Evolutionary conservation across 2,888 invertebrate genomes (phyloP).

Genomic region (Lymantria monacha): DNA sequence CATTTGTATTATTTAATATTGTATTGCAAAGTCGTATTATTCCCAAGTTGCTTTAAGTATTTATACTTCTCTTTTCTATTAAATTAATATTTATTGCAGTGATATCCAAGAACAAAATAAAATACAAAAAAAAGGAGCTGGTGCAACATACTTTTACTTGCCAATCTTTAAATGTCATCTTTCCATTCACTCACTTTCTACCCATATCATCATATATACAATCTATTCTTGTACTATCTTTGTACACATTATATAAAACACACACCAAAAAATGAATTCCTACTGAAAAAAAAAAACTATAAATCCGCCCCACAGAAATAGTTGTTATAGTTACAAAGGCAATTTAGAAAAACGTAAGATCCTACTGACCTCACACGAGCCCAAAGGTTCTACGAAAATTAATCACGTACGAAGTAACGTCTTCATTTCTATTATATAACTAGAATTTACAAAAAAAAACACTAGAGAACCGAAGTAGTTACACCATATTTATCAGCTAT

Average conservation of each 20-base stretch:
- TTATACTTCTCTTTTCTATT: too few relatives aligned
- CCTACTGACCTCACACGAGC: conserved; percentile 35
- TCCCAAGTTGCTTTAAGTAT: too few relatives aligned
- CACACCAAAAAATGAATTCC: conserved; percentile 12
- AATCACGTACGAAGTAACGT: conserved; percentile 46
- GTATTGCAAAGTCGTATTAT: too few relatives aligned
- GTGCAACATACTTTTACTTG: too few relatives aligned
- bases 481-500: conserved; percentile 35
- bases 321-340: conserved; percentile 12
- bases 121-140: too few relatives aligned
- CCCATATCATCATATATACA: too few relatives aligned
- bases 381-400: conserved; percentile 30
- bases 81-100: too few relatives aligned
- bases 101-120: too few relatives aligned
- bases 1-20: too few relatives aligned
- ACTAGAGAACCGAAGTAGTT: conserved; percentile 8
- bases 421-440: conserved; percentile 45
- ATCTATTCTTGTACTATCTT: too few relatives aligned
- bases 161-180: too few relatives aligned
- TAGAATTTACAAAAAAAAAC: conserved; percentile 39
- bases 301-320: conserved; percentile 14
- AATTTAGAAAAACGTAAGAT: conserved; percentile 14
- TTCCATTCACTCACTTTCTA: too few relatives aligned
- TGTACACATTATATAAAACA: background rate
- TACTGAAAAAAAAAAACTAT: conserved; percentile 14